Conservation (phyloP, 2,113 vertebrate genomes). For the Sciurus niger region DNA sequence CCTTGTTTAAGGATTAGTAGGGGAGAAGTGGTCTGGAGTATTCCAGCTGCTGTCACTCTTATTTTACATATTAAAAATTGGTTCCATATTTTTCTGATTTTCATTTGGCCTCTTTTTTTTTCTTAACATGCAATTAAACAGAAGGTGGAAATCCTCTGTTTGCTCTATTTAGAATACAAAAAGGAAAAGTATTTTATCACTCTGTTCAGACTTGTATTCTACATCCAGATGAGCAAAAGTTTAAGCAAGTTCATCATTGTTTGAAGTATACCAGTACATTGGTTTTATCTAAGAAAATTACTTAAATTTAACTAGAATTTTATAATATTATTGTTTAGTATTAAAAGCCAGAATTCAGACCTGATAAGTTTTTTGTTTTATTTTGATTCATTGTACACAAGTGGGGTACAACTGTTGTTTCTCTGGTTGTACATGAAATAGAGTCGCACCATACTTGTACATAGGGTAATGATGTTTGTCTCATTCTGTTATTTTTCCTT, state of each 20-base stretch:
- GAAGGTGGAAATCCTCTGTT: background rate
- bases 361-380: background rate
- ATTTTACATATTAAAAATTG: background rate
- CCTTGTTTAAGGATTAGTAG: background rate
- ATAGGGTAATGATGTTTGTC: too few relatives aligned
- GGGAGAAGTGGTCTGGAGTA: conserved; percentile 21
- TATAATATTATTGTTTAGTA: background rate
- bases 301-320: conserved; percentile 52
- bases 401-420: too few relatives aligned
- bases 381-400: too few relatives aligned
- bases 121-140: background rate
- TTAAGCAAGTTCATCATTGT: background rate
- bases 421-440: too few relatives aligned
- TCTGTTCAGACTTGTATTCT: conserved; percentile 4
- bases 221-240: background rate
- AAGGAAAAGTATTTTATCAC: background rate
- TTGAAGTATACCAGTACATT: conserved; percentile 10
- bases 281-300: conserved; percentile 35
- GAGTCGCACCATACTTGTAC: too few relatives aligned
- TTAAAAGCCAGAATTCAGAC: conserved; percentile 24
- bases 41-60: background rate
- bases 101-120: background rate
- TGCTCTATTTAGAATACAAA: background rate
- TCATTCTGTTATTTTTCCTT: too few relatives aligned
- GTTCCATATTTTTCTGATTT: conserved; percentile 45